These are phyloP conservation scores for Entomyzon cyanotis DNA, from an alignment of 2,113 vertebrate species.

Conservation along the genomic window DNA sequence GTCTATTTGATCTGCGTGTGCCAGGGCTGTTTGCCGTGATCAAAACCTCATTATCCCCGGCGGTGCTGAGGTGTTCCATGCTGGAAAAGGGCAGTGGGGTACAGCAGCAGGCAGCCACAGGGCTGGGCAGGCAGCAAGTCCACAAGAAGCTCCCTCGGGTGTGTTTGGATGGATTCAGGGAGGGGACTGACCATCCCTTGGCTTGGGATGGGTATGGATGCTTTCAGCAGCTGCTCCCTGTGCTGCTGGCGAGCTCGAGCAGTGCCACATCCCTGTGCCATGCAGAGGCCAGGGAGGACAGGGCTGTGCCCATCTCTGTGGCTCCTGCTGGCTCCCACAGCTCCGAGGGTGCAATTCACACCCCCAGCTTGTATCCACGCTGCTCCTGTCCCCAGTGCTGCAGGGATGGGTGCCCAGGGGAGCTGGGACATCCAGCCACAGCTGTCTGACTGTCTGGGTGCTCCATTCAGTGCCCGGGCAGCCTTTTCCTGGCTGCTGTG, in stretches of 20 bases:
- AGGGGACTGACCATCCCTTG: background rate
- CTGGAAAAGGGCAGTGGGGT: constrained; percentile 11
- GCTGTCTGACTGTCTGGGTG: background rate
- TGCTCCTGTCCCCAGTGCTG: background rate
- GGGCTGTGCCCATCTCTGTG: fast-evolving
- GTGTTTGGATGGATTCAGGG: background rate
- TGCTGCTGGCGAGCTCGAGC: background rate
- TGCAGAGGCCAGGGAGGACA: background rate
- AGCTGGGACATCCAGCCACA: background rate
- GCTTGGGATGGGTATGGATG: background rate
- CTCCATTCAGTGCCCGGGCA: background rate
- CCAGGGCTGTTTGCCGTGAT: constrained; percentile 37
- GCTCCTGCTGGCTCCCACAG: background rate
- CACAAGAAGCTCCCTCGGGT: background rate
- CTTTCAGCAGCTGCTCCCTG: background rate
- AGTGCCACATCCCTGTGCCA: background rate
- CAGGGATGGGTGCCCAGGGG: background rate
- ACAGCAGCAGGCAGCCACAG: constrained; percentile 1
- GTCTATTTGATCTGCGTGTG: constrained; percentile 68
- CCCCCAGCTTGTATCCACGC: background rate
- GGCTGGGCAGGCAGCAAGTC: background rate
- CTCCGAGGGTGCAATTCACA: background rate
- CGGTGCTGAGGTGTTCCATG: background rate
- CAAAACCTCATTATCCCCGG: constrained; percentile 21
- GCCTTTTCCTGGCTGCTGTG: background rate